Conservation (phyloP, 2,888 invertebrate genomes). For the Drosophila pegasa region DNA sequence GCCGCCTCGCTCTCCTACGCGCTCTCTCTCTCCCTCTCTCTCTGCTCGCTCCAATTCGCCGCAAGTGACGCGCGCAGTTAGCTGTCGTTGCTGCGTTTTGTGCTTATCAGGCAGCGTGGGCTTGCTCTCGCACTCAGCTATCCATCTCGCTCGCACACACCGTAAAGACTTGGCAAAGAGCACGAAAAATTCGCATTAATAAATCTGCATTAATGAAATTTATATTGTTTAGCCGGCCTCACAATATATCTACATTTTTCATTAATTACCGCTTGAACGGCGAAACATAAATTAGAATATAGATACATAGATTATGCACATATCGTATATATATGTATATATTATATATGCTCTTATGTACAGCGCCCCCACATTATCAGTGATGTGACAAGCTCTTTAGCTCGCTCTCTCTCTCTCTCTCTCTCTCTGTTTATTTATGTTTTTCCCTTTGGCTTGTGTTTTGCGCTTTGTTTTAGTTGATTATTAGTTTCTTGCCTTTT, state of each 20-base stretch:
- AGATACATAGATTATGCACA: not conserved
- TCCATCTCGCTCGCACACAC: conserved; percentile 12
- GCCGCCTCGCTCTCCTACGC: conserved; percentile 8
- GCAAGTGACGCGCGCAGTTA: conserved; percentile 31
- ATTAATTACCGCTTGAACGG: conserved; percentile 52
- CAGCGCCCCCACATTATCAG: conserved; percentile 48
- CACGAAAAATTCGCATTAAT: conserved; percentile 38
- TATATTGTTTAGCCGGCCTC: conserved; percentile 33
- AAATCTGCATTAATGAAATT: conserved; percentile 59
- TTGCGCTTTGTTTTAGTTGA: conserved; percentile 50
- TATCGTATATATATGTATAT: not conserved
- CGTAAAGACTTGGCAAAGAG: conserved; percentile 3
- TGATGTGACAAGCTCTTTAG: conserved; percentile 32
- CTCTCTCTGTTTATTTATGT: conserved; percentile 57
- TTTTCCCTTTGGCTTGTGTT: conserved; percentile 46
- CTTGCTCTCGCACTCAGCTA: conserved; percentile 35
- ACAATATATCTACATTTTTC: conserved; percentile 50
- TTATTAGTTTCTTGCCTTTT: conserved; percentile 33
- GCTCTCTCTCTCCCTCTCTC: conserved; percentile 8
- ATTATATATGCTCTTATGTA: conserved; percentile 15
- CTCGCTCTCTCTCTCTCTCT: conserved; percentile 3
- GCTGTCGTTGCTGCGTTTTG: conserved; percentile 15
- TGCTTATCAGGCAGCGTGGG: conserved; percentile 57
- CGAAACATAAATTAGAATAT: conserved; percentile 17
- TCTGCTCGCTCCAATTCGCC: conserved; percentile 16